These are phyloP conservation scores for Papilio machaon DNA, from an alignment of 1,140 invertebrate genomes.

Conservation along the genomic window DNA sequence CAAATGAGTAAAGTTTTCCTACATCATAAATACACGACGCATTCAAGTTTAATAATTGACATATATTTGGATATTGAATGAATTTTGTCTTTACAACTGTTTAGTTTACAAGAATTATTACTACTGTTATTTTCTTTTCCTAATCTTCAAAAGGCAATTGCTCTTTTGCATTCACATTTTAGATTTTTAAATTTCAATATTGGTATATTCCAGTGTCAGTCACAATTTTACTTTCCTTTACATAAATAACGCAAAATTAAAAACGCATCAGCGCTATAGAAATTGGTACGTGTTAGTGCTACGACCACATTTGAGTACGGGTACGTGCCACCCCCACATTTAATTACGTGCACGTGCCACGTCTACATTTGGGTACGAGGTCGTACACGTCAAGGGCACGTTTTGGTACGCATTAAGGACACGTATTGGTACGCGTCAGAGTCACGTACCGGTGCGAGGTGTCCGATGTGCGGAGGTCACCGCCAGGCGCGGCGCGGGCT, in stretches of 20 bases:
- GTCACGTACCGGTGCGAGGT: neutral
- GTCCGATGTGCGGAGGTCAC: conserved; percentile 46
- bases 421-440: neutral
- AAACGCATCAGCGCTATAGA: neutral
- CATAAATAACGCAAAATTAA: neutral
- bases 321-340: neutral
- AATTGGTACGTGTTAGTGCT: neutral
- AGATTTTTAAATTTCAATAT: no score
- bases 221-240: neutral
- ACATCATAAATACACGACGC: neutral
- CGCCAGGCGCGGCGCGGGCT: conserved; percentile 58
- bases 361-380: neutral
- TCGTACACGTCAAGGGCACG: neutral
- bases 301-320: neutral
- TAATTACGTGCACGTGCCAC: neutral
- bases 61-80: neutral
- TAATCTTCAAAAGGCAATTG: no score
- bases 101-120: no score
- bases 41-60: neutral
- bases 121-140: no score
- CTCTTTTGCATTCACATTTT: no score
- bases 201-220: no score
- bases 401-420: neutral
- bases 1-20: neutral
- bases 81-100: no score